Base-by-base conservation (phyloP, 2,797 vertebrate genomes). In the Chromis chromis region DNA sequence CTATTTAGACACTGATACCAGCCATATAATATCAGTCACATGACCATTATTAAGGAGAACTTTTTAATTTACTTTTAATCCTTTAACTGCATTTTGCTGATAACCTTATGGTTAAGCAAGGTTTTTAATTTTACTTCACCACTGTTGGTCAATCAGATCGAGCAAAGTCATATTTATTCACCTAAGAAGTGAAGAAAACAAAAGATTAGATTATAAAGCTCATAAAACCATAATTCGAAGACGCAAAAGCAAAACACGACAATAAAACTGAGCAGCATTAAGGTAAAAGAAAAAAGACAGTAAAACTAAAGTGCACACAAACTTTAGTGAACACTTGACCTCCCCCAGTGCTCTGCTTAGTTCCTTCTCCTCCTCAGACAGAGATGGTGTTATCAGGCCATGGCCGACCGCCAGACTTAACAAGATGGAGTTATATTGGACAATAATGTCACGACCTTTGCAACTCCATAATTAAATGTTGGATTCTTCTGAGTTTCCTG, bases 381-480 rank as follows among this genome's bases (percentile, higher is more conserved):
- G 56, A 63, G 49, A 63, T 36, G 65, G 42, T 70, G 56, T 46
- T 60, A 67, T 59, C 44, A 57, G 61, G 48, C 19, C 12, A 2
- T 74, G 77, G 79, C 46, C 8, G 4, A 22, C 42, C 60, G 70
- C 74, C 82, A 80, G 46, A 21, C 52, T 44, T 55, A 77, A 83
- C 72, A 58, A 81, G 73, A 78, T 42, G 6, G n/a, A 72, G 57
- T 68, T 86, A 55, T 77, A 67, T 62, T 69, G 60, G 75, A 76
- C 62, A 79, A 65, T 68, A 76, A 82, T 66, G 70, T 57, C 72
- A 63, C 12, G 25, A 78, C 76, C 78, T 81, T 75, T 79, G n/a
- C 25, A 76, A 49, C 59, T 76, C 58, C 46, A 14, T 65, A 48
- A 63, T 59, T 17, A 71, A 69, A 56, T 65, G 55, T 14, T 68